Conservation (phyloP, 2,113 vertebrate species). For the Centropus unirufus region DNA sequence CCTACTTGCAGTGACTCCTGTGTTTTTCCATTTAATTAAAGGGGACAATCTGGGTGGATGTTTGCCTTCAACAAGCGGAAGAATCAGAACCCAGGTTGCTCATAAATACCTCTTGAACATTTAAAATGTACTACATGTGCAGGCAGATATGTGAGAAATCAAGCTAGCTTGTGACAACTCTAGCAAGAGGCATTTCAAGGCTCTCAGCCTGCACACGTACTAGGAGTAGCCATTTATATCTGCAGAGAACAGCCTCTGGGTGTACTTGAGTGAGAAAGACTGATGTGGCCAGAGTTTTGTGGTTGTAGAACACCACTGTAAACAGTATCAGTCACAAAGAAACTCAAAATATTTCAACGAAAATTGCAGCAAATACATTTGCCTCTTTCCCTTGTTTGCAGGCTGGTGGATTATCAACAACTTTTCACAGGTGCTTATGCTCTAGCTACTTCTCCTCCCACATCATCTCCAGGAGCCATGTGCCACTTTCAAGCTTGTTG, state of each 20-base stretch:
- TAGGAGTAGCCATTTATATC: not conserved
- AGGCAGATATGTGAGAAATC: not conserved
- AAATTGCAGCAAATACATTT: not conserved
- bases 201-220: not conserved
- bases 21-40: not conserved
- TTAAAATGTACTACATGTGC: not conserved
- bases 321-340: not conserved
- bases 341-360: not conserved
- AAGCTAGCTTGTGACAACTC: not conserved
- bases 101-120: not conserved
- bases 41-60: not conserved
- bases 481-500: not conserved
- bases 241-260: not conserved
- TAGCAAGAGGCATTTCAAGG: not conserved
- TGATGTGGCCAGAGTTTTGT: not conserved
- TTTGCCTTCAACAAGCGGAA: not conserved
- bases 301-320: not conserved
- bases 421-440: not conserved
- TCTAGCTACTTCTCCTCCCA: not conserved
- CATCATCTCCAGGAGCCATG: constrained; percentile 17
- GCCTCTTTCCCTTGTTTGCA: not conserved
- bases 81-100: not conserved
- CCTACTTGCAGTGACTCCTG: not conserved
- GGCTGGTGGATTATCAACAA: not conserved
- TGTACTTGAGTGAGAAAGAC: too few relatives aligned